phyloP scores from a whole-genome alignment of 2,888 invertebrate genomes.

The Physocephala rufipes region DNA sequence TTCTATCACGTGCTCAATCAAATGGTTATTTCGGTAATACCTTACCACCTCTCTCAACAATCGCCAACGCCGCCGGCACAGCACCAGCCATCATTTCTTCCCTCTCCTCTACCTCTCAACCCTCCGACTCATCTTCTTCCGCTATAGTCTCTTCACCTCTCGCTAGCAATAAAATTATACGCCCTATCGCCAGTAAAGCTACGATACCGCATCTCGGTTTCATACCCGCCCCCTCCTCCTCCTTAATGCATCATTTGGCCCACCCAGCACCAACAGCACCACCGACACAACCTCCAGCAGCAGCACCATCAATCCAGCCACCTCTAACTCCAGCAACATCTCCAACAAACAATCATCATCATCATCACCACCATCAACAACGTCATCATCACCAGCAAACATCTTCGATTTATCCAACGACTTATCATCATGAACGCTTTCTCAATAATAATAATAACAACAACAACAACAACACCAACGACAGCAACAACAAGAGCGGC shows the following conservation, averaged over 20 bases:
- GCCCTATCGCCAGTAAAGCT: constrained; percentile 70
- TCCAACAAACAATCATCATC: not conserved
- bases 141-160: constrained; percentile 36
- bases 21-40: constrained; percentile 56
- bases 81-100: constrained; percentile 18
- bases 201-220: constrained; percentile 61
- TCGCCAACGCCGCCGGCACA: constrained; percentile 29
- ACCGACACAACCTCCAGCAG: not conserved
- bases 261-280: constrained; percentile 18
- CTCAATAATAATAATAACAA: too few species aligned
- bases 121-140: too few species aligned
- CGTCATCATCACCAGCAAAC: not conserved
- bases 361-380: too few species aligned
- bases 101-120: too few species aligned
- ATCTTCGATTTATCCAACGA: not conserved
- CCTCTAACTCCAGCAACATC: not conserved
- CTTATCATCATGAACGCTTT: too few species aligned
- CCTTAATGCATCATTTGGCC: constrained; percentile 47
- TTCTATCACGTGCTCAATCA: constrained; percentile 69
- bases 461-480: not conserved
- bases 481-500: not conserved
- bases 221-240: constrained; percentile 57
- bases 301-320: not conserved
- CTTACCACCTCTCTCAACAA: constrained; percentile 26
- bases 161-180: constrained; percentile 65